Conservation (phyloP, 2,113 vertebrate genomes). For the Gasterosteus nipponicus region DNA sequence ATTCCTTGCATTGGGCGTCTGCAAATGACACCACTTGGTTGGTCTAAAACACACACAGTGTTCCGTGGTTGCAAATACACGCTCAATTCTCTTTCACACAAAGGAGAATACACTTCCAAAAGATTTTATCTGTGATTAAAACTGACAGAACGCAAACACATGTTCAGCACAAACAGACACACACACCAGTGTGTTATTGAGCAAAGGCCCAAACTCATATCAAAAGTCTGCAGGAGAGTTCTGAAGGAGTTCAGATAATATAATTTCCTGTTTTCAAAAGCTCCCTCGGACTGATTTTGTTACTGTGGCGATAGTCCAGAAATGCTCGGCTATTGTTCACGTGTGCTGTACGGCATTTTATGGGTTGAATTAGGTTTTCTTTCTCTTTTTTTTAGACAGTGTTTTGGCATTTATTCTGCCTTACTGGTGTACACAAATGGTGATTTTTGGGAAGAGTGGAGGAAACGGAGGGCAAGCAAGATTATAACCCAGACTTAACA, state of each 20-base stretch:
- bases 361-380: slow-evolving; percentile 5
- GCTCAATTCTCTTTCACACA: slow-evolving; percentile 7
- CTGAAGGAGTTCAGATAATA: slow-evolving; percentile 59
- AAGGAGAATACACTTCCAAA: background rate
- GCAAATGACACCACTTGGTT: slow-evolving; percentile 56
- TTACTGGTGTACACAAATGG: slow-evolving; percentile 30
- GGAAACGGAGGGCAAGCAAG: slow-evolving; percentile 16
- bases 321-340: slow-evolving; percentile 13
- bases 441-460: slow-evolving; percentile 23
- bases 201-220: slow-evolving; percentile 43
- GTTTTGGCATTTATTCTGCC: slow-evolving; percentile 45
- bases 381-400: slow-evolving; percentile 12
- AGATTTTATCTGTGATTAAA: slow-evolving; percentile 18
- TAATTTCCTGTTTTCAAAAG: slow-evolving; percentile 55
- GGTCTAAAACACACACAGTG: background rate
- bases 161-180: background rate
- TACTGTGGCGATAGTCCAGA: slow-evolving; percentile 61
- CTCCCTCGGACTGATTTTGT: slow-evolving; percentile 47
- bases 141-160: slow-evolving; percentile 18
- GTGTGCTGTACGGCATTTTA: slow-evolving; percentile 28
- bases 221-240: slow-evolving; percentile 35
- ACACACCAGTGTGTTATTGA: slow-evolving; percentile 20
- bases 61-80: background rate
- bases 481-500: slow-evolving; percentile 28
- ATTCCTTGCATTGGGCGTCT: slow-evolving; percentile 53